Base-by-base conservation (phyloP, 2,888 invertebrate species). In the Macrosoma leucophasiata region DNA sequence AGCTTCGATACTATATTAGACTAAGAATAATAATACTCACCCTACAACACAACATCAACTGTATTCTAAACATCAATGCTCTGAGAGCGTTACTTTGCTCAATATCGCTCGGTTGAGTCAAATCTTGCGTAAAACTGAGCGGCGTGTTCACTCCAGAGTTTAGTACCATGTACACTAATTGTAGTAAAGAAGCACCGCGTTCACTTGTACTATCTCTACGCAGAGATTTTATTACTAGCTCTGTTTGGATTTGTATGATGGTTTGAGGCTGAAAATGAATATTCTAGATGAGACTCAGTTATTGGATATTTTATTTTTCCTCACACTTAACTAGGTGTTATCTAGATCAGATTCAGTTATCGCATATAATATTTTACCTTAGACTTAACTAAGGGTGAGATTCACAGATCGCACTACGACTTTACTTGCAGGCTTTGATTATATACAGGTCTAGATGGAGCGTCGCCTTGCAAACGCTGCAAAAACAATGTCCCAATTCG, bases 61-160 rank as follows among this genome's bases (percentile, higher is more conserved):
- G 84, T 27, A 82, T 63, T 31, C 82, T 63, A 35, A 82, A 67
- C 81, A 82, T 76, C 11, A 84, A 38, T 0, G 75, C 74, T 36
- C 79, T 64, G 10, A 84, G 47, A 4, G 71, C 76, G 17, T 52
- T 59, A 46, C 63, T 70, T 29, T 72, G 71, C 46, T 50, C 52
- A 0, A 39, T 36, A 1, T 55, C 43, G 0, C 62, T 55, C 2
- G 41, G 11, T 0, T 46, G 47, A 0, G 40, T 51, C 2, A 69
- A 10, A 8, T 59, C 55, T 21, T 57, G 58, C 0, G 70, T 59
- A 14, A 84, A 40, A 11, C 53, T 56, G 11, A 84, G 46, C 8
- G 82, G 82, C 37, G 79, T 55, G 40, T 54, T 50, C 0, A 36
- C 31, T 1, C 70, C 72, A 10, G 73, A 67, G 36, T 58, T 71